These are phyloP conservation scores for Andrena haemorrhoa DNA, from an alignment of 2,888 invertebrate genomes.

Conservation along the genomic window DNA sequence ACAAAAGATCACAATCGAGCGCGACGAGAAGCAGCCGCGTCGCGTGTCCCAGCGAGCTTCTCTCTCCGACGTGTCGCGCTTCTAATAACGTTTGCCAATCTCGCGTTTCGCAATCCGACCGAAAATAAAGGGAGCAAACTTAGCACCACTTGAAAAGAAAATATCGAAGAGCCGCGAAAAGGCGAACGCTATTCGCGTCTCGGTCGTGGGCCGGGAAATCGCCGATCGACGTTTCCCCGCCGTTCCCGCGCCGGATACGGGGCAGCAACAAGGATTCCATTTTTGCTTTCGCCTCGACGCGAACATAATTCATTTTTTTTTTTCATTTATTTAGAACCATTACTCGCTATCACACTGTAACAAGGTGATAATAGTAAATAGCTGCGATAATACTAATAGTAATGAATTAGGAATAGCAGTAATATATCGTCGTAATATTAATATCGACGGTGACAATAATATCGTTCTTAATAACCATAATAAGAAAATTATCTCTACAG, in stretches of 20 bases:
- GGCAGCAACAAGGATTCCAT: constrained; percentile 26
- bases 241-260: neutral
- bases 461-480: constrained; percentile 73
- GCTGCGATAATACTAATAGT: constrained; percentile 71
- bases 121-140: constrained; percentile 25
- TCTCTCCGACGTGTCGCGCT: neutral
- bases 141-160: constrained; percentile 24
- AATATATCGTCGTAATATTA: constrained; percentile 66
- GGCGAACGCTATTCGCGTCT: neutral
- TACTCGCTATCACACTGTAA: constrained; percentile 51
- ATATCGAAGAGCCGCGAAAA: neutral
- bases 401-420: constrained; percentile 67
- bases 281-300: constrained; percentile 25
- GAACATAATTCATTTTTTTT: constrained; percentile 13
- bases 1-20: constrained; percentile 74
- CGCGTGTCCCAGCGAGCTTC: constrained; percentile 66
- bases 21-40: constrained; percentile 62
- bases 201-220: neutral
- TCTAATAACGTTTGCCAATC: neutral
- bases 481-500: constrained; percentile 78
- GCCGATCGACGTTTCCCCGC: neutral
- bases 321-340: constrained; percentile 38
- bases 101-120: neutral
- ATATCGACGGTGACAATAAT: constrained; percentile 68
- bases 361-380: constrained; percentile 66